These are phyloP conservation scores for Lysandra bellargus DNA, from an alignment of 2,888 invertebrate genomes.

Conservation along the genomic window DNA sequence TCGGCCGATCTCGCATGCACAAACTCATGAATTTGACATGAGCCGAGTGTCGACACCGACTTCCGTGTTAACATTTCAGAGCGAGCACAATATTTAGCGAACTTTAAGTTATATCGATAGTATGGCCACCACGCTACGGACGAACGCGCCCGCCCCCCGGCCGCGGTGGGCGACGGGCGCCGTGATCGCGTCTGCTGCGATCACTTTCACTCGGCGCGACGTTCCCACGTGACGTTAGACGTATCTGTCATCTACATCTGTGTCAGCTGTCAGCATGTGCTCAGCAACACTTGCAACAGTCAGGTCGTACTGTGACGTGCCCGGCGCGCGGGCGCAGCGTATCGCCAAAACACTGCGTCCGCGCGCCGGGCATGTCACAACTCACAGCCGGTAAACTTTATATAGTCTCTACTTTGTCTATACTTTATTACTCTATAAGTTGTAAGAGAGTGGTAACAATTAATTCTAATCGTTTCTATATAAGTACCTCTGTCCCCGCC, in stretches of 20 bases:
- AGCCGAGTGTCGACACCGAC: neutral
- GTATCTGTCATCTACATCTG: constrained; percentile 4
- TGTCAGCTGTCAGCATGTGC: neutral
- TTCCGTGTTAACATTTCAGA: neutral
- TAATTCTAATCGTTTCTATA: neutral
- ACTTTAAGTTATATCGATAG: neutral
- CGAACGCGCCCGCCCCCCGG: neutral
- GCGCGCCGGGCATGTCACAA: neutral
- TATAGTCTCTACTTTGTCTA: too few species aligned
- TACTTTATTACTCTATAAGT: too few species aligned
- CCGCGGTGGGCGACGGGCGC: neutral
- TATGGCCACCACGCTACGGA: neutral
- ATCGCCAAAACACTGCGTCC: neutral
- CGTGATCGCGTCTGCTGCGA: constrained; percentile 4
- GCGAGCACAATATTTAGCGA: neutral
- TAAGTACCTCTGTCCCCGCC: neutral
- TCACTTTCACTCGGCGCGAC: neutral
- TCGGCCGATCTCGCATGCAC: neutral
- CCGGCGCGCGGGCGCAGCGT: neutral
- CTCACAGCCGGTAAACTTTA: neutral
- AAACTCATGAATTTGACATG: neutral
- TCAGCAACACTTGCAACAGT: neutral
- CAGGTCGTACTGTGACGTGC: neutral
- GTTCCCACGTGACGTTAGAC: neutral
- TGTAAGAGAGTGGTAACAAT: too few species aligned